Evolutionary conservation across 2,113 vertebrate genomes (phyloP), one percentile per base, ranked within the genome.

Genomic region (Dasyprocta punctata): DNA sequence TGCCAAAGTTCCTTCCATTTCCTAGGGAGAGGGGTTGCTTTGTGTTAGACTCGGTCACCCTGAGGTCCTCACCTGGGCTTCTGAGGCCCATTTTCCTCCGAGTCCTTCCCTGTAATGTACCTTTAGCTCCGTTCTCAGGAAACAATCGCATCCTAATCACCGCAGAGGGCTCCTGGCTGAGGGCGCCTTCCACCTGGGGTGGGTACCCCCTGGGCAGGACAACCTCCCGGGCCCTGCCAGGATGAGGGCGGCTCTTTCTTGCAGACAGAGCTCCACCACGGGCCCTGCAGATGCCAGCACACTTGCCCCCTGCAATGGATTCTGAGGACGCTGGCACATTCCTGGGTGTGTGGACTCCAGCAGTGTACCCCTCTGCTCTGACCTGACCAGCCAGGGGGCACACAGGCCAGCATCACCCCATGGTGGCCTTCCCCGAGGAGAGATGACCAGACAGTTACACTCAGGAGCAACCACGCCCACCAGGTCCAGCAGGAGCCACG

Each of bases 271-370:
- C 10, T 10, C 38, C 5, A 7, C 9, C 16, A 16, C 41, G 22
- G 52, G 30, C 38, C 41, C 44, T 4, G 17, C 0, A 26, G 91
- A 60, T 54, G 60, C 26, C 19, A 7, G 71, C 44, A 2, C 13
- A n/a, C 28, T 16, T 1, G 44, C 20, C 33, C 82, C 54, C 26
- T 30, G 33, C 54, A 2, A 4, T 26, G 65, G 58, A 41, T 47
- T 73, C 22, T 20, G 47, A 75, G 38, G 90, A 71, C 44, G 4
- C 28, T 3, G 60, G 85, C 61, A 56, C 2, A 12, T 7, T 71
- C 0, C 0, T 0, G 30, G 0, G 0, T 58, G 71, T 36, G 36
- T 41, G 52, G 90, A 49, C 44, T 13, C 14, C 0, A 0, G 52
- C 19, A 65, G 41, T 0, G 0, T 24, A 60, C 36, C 89, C 63